These are phyloP conservation scores for Rutpela maculata DNA, from an alignment of 2,888 invertebrate genomes.

Conservation along the genomic window DNA sequence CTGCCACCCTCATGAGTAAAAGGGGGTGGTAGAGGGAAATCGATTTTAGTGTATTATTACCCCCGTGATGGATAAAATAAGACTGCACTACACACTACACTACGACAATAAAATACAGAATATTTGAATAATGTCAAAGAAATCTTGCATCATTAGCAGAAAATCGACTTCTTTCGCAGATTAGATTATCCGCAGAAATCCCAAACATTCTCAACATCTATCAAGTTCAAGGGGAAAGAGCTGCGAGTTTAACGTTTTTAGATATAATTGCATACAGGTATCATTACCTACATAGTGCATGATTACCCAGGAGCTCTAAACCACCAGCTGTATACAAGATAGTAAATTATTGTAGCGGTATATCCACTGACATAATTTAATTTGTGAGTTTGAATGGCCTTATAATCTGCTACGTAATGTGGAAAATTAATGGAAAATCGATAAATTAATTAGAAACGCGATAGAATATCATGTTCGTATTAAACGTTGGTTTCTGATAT, in stretches of 20 bases:
- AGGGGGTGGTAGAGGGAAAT: too few relatives aligned
- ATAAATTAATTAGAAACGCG: slow-evolving; percentile 22
- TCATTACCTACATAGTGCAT: not conserved
- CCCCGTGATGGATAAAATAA: too few relatives aligned
- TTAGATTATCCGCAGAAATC: not conserved
- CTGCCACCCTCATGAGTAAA: too few relatives aligned
- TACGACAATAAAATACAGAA: too few relatives aligned
- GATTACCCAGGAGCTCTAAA: slow-evolving; percentile 8
- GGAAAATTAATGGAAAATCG: slow-evolving; percentile 38
- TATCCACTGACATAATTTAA: slow-evolving; percentile 34
- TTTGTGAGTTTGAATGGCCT: slow-evolving; percentile 22
- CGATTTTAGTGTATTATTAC: too few relatives aligned
- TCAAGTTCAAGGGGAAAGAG: not conserved
- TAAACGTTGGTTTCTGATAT: slow-evolving; percentile 1
- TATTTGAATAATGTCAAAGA: too few relatives aligned
- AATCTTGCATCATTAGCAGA: too few relatives aligned
- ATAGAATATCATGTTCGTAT: slow-evolving; percentile 20
- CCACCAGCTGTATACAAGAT: slow-evolving; percentile 18
- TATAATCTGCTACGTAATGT: slow-evolving; percentile 35
- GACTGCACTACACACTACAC: too few relatives aligned
- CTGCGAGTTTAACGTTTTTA: not conserved
- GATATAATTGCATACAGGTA: slow-evolving; percentile 5
- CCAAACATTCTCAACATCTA: not conserved
- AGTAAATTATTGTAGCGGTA: slow-evolving; percentile 24
- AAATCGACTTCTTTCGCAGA: too few relatives aligned